phyloP scores from a whole-genome alignment of 2,113 vertebrate genomes.

The Orthonyx spaldingii region DNA sequence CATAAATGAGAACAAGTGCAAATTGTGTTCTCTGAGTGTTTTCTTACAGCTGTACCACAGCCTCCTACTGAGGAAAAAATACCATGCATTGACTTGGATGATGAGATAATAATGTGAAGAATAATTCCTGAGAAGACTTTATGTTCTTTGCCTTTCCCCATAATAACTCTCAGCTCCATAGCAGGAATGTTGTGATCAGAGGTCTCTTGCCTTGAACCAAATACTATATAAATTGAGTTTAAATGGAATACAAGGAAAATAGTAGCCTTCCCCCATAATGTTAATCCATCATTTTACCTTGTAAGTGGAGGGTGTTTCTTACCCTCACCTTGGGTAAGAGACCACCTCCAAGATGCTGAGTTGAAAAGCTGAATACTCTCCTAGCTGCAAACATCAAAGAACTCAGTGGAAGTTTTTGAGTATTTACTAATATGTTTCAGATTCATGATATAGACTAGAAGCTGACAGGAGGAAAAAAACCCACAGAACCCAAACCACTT shows the following conservation, averaged over 20 bases:
- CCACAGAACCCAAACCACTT: not conserved
- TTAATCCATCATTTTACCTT: not conserved
- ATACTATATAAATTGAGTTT: not conserved
- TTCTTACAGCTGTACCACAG: not conserved
- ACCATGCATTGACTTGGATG: not conserved
- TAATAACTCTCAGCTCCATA: not conserved
- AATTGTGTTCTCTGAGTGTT: not conserved
- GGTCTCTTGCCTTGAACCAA: constrained; percentile 12
- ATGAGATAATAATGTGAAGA: not conserved
- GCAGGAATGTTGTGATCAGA: not conserved
- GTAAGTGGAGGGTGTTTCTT: not conserved
- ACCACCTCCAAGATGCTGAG: not conserved
- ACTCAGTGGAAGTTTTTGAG: constrained; percentile 3
- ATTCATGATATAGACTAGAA: constrained; percentile 28
- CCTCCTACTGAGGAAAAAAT: not conserved
- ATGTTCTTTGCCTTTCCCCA: not conserved
- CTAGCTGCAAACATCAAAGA: constrained; percentile 6
- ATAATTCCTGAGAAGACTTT: not conserved
- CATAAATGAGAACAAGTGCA: not conserved
- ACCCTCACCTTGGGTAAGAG: not conserved
- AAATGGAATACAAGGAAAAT: not conserved
- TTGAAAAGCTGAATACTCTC: not conserved
- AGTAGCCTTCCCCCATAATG: not conserved
- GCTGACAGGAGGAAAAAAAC: not conserved
- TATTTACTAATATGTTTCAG: constrained; percentile 50